Percentiles rank a stretch among this genome's conserved stretches.
Conservation (phyloP, 64 coral and sea anemone genomes). For the Pachyseris speciosa region DNA sequence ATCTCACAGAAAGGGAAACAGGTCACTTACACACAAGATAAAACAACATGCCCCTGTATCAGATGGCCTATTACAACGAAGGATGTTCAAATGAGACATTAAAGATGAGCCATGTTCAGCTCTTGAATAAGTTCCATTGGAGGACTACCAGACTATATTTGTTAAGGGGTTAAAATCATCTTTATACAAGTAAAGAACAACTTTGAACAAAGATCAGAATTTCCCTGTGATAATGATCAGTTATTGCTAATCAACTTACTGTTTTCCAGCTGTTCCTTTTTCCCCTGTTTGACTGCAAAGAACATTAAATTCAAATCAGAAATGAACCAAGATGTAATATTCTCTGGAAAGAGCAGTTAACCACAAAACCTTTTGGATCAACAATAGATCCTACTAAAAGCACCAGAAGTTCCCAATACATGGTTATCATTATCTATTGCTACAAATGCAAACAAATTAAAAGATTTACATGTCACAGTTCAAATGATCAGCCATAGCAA, state of each 20-base stretch:
- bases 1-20: too few relatives aligned
- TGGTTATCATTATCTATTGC: too few relatives aligned
- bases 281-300: slow-evolving; percentile 73
- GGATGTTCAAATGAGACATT: too few relatives aligned
- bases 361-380: not conserved
- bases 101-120: too few relatives aligned
- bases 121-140: too few relatives aligned
- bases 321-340: not conserved
- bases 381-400: not conserved
- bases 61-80: too few relatives aligned
- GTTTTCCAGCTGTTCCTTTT: slow-evolving; percentile 86
- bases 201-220: too few relatives aligned
- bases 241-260: slow-evolving; percentile 51
- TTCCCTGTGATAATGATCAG: too few relatives aligned
- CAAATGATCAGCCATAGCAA: slow-evolving; percentile 12
- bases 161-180: not conserved
- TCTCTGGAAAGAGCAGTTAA: not conserved
- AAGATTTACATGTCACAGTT: not conserved
- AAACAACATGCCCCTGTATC: too few relatives aligned
- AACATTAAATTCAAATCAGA: not conserved
- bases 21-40: too few relatives aligned
- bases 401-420: too few relatives aligned
- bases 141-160: too few relatives aligned
- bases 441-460: not conserved
- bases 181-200: not conserved